Percentiles rank a stretch among this genome's conserved stretches.
These are phyloP conservation scores for Aythya baeri DNA, from an alignment of 2,113 vertebrate genomes.

Conservation along the genomic window DNA sequence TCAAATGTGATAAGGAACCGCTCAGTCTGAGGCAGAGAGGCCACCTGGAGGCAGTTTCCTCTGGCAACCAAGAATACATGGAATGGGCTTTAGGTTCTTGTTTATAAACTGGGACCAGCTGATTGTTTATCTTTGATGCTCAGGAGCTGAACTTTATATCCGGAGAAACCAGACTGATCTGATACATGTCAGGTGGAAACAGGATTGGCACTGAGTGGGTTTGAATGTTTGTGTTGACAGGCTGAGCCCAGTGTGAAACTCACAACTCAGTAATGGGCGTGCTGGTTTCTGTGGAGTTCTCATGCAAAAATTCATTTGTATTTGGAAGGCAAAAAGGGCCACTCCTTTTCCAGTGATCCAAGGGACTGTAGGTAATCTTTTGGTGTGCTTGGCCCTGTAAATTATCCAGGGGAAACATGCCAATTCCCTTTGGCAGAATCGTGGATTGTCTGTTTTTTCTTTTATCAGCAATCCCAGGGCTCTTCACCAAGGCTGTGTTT, in stretches of 20 bases:
- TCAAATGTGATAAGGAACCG: neutral
- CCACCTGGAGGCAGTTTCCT: neutral
- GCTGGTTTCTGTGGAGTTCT: neutral
- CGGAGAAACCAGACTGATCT: neutral
- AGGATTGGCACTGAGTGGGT: neutral
- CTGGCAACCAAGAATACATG: neutral
- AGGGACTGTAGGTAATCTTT: neutral
- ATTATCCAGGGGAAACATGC: neutral
- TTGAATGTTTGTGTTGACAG: neutral
- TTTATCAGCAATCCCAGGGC: neutral
- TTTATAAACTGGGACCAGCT: neutral
- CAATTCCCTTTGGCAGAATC: neutral
- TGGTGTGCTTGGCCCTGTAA: neutral
- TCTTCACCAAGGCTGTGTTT: neutral
- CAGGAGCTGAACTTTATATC: neutral
- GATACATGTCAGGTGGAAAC: neutral
- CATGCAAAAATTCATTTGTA: neutral
- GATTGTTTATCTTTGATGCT: neutral
- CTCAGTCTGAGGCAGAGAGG: neutral
- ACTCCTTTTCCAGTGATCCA: conserved; percentile 6
- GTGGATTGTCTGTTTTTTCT: neutral
- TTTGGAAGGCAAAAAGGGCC: conserved; percentile 30
- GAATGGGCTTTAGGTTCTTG: neutral
- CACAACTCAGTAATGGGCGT: neutral
- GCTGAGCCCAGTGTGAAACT: neutral